Base-by-base conservation (phyloP, 2,888 invertebrate genomes). In the Conops quadrifasciatus region DNA sequence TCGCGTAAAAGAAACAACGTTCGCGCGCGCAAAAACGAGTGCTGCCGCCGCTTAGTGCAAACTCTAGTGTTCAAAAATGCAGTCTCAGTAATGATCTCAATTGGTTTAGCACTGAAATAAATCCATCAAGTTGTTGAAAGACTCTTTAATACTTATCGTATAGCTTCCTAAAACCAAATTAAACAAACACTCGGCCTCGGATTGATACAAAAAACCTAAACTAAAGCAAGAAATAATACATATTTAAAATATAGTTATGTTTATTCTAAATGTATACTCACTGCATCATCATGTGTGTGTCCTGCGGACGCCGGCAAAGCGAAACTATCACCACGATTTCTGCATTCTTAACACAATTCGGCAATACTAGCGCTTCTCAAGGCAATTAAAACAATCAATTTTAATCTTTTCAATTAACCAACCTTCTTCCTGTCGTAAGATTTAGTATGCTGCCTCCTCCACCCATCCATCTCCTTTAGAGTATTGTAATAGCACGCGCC, bases 1-100 rank as follows among this genome's bases (percentile, higher is more conserved):
- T 49, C 58, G 16, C 51, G 71, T 70, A 66, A 66, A 53, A 71
- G 70, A 72, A 67, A 67, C 60, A 67, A 65, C n/a, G n/a, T n/a
- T n/a, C n/a, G n/a, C n/a, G n/a, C n/a, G n/a, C n/a, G n/a, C n/a
- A n/a, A n/a, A n/a, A n/a, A n/a, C n/a, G n/a, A n/a, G n/a, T n/a
- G n/a, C n/a, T n/a, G n/a, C n/a, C n/a, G n/a, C n/a, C n/a, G n/a
- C n/a, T n/a, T n/a, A n/a, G n/a, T n/a, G n/a, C n/a, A n/a, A n/a
- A n/a, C n/a, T n/a, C n/a, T n/a, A n/a, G n/a, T n/a, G n/a, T n/a
- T n/a, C n/a, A n/a, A n/a, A n/a, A n/a, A n/a, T n/a, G n/a, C n/a
- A n/a, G 21, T 63, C 16, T 26, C 9, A 24, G 16, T 53, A 26
- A 30, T 66, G 66, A 58, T 67, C 67, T 67, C 58, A 67, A 45